Percentiles rank a stretch among this genome's conserved stretches.
These are phyloP conservation scores for Vidua chalybeata DNA, from an alignment of 2,113 vertebrate species.

Conservation along the genomic window DNA sequence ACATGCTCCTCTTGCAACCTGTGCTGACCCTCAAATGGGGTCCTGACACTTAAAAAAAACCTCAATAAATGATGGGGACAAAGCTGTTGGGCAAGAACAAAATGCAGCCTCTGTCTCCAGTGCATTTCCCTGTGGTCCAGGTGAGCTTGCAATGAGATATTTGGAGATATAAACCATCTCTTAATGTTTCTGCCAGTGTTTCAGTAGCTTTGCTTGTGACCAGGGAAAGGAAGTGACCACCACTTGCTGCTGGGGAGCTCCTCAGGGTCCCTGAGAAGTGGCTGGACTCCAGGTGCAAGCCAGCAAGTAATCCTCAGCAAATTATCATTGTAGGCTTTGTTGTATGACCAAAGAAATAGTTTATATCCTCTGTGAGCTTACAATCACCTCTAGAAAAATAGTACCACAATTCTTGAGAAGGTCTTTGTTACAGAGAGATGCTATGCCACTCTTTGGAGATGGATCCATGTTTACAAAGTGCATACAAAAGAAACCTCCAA, in stretches of 20 bases:
- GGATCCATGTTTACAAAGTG: not conserved
- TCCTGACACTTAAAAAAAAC: not conserved
- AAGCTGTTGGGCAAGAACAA: not conserved
- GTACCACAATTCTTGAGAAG: not conserved
- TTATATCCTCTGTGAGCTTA: not conserved
- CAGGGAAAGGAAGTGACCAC: not conserved
- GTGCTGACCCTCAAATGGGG: not conserved
- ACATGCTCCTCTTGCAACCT: not conserved
- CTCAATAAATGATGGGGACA: not conserved
- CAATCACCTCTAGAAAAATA: not conserved
- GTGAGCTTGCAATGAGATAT: not conserved
- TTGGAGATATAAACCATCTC: not conserved
- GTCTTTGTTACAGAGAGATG: not conserved
- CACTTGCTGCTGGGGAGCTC: not conserved
- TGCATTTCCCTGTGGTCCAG: not conserved
- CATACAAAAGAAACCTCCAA: not conserved
- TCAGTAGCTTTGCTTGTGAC: not conserved
- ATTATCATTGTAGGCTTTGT: not conserved
- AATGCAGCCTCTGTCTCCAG: not conserved
- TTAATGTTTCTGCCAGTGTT: not conserved
- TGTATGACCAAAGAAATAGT: fast-evolving
- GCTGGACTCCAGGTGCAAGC: not conserved
- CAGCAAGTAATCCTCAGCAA: not conserved
- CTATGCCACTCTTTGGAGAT: not conserved
- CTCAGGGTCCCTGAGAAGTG: not conserved